Evolutionary conservation across 2,113 vertebrate species (phyloP).

Genomic region (Elephantulus edwardii): DNA sequence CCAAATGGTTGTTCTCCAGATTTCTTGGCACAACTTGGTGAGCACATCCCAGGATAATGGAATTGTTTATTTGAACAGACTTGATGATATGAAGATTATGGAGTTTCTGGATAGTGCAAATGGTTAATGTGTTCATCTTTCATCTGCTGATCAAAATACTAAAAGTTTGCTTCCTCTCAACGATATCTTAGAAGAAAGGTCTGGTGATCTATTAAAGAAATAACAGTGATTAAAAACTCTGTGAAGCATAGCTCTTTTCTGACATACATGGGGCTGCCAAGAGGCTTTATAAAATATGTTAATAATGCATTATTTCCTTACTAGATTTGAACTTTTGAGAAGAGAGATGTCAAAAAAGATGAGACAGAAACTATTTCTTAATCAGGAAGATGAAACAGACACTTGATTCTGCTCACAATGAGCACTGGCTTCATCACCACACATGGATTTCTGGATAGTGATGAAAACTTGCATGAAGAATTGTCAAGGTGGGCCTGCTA

Average conservation of each 20-base stretch:
- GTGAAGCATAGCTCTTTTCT: background rate
- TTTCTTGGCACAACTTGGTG: too few species aligned
- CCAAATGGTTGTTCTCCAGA: too few species aligned
- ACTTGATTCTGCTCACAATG: too few species aligned
- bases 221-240: background rate
- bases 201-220: background rate
- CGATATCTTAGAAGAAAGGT: background rate
- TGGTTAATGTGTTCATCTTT: background rate
- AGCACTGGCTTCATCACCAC: background rate
- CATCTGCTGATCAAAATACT: background rate
- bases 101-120: background rate
- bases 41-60: background rate
- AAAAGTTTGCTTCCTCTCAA: background rate
- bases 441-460: accelerated
- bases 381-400: too few species aligned
- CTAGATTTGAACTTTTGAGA: too few species aligned
- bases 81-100: background rate
- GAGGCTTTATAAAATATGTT: background rate
- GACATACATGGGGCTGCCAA: background rate
- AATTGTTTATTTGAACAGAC: background rate
- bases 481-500: accelerated
- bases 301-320: background rate
- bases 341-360: accelerated
- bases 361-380: background rate
- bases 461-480: background rate